Percentiles rank a stretch among this genome's conserved stretches.
Conservation (phyloP, 2,113 vertebrate species). For the Nematolebias whitei region DNA sequence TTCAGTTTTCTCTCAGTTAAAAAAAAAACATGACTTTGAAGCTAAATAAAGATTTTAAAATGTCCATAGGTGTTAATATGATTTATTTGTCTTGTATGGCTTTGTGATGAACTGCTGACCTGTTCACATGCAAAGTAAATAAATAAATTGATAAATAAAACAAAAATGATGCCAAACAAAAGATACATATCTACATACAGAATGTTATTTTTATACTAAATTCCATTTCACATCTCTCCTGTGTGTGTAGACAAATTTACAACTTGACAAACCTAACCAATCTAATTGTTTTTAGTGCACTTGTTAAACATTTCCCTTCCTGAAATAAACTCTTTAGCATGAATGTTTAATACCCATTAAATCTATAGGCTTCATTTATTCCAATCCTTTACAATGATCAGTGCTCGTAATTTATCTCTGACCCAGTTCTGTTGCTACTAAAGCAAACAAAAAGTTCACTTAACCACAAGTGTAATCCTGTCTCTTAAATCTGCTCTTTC, state of each 20-base stretch:
- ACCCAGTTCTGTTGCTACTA: conserved; percentile 37
- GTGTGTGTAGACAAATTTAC: neutral
- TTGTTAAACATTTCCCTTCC: neutral
- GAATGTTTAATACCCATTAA: conserved; percentile 1
- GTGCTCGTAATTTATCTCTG: conserved; percentile 32
- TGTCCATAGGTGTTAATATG: no score
- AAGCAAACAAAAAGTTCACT: conserved; percentile 24
- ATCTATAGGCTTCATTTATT: conserved; percentile 24
- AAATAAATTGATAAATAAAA: no score
- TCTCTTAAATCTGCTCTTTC: conserved; percentile 33
- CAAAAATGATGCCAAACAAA: no score
- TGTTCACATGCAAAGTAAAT: no score
- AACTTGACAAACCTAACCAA: neutral
- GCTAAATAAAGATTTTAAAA: no score
- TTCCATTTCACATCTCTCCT: no score
- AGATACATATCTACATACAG: no score
- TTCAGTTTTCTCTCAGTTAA: no score
- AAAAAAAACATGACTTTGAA: no score
- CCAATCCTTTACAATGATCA: conserved; percentile 17
- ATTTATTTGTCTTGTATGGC: no score
- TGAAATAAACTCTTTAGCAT: neutral
- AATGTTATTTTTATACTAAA: no score
- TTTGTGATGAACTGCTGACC: no score
- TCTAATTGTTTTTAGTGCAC: neutral
- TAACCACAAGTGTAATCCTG: conserved; percentile 35